A percentile compares a stretch with the other conserved stretches of the same genome.
Evolutionary conservation across 2,888 invertebrate genomes (phyloP).

Genomic region (Pocota personata): DNA sequence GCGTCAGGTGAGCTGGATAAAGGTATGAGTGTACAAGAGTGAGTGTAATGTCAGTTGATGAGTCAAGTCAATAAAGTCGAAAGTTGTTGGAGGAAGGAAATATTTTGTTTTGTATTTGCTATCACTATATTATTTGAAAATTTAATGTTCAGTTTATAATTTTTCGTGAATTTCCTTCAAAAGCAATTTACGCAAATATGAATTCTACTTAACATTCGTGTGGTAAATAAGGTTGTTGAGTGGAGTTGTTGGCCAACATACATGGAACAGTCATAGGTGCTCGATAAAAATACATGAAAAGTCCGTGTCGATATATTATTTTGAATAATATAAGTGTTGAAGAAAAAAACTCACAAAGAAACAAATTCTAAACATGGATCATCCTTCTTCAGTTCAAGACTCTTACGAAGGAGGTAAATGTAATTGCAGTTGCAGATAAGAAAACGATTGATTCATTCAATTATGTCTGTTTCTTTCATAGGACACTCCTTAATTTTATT

Average conservation of each 20-base stretch:
- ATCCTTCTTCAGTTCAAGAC: slow-evolving; percentile 31
- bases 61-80: slow-evolving; percentile 53
- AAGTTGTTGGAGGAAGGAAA: slow-evolving; percentile 42
- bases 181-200: slow-evolving; percentile 21
- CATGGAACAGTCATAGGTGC: slow-evolving; percentile 43
- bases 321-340: slow-evolving; percentile 7
- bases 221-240: slow-evolving; percentile 7
- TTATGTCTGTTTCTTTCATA: slow-evolving; percentile 4
- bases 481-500: slow-evolving; percentile 62
- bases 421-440: slow-evolving; percentile 1
- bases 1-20: slow-evolving; percentile 44
- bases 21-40: slow-evolving; percentile 22
- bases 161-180: slow-evolving; percentile 29
- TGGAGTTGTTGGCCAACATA: slow-evolving; percentile 27
- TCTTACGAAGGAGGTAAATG: slow-evolving; percentile 55
- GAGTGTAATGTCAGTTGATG: slow-evolving; percentile 58
- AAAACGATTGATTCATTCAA: background rate
- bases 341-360: slow-evolving; percentile 4
- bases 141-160: slow-evolving; percentile 16
- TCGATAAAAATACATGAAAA: slow-evolving; percentile 40
- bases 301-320: slow-evolving; percentile 3
- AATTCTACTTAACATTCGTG: slow-evolving; percentile 4
- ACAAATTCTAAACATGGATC: slow-evolving; percentile 40
- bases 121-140: slow-evolving; percentile 24
- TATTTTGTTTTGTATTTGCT: slow-evolving; percentile 51